Percentiles rank a stretch among this genome's conserved stretches.
Conservation (phyloP, 2,113 vertebrate genomes). For the Salminus brasiliensis region DNA sequence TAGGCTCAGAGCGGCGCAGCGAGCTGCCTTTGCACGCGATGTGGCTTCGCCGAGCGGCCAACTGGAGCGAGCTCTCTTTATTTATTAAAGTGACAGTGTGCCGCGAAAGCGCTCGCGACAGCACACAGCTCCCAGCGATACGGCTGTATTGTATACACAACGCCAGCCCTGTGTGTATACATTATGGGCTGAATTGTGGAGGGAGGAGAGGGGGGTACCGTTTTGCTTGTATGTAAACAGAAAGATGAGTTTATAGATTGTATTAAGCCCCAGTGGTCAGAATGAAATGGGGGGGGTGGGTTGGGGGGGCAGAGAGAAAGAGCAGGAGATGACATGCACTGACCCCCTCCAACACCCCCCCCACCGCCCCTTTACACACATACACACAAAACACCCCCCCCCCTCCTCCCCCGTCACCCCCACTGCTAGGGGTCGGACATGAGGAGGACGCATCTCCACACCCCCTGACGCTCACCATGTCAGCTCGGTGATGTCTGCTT, state of each 20-base stretch:
- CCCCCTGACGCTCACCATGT: conserved; percentile 44
- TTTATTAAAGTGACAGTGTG: conserved; percentile 83
- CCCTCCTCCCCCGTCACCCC: conserved; percentile 36
- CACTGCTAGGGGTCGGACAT: conserved; percentile 21
- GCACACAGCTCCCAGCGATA: conserved; percentile 76
- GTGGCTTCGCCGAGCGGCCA: conserved; percentile 76
- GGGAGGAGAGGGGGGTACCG: conserved; percentile 78
- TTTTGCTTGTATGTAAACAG: conserved; percentile 87
- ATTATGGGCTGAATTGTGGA: conserved; percentile 81
- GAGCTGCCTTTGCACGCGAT: conserved; percentile 93
- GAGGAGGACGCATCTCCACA: conserved; percentile 28
- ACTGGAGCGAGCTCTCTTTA: conserved; percentile 77
- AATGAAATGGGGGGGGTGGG: conserved; percentile 23
- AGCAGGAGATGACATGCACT: neutral
- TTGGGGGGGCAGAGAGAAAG: conserved; percentile 57
- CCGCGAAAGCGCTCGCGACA: conserved; percentile 75
- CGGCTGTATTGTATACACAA: conserved; percentile 76
- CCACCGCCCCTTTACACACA: conserved; percentile 12
- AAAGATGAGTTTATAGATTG: conserved; percentile 86
- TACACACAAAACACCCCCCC: conserved; percentile 28
- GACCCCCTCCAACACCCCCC: conserved; percentile 8
- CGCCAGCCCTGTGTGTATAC: conserved; percentile 76
- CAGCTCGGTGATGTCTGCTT: conserved; percentile 48
- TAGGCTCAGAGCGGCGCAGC: conserved; percentile 85
- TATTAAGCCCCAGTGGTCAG: conserved; percentile 81